Evolutionary conservation across 2,888 invertebrate genomes (phyloP).

Genomic region (Polyommatus iphigenia): DNA sequence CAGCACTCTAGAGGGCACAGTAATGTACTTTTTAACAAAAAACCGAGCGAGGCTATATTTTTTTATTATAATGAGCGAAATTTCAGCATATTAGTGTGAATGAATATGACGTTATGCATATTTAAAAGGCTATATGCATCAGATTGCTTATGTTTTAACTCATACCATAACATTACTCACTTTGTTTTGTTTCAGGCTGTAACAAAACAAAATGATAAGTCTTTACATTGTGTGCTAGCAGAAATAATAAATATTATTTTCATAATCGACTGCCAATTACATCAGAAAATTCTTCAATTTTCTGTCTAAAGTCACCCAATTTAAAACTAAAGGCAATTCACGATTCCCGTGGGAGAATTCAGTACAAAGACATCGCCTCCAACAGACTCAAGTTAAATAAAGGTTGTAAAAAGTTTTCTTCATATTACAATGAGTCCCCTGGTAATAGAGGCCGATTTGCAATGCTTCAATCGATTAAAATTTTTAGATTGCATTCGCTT

Average conservation of each 20-base stretch:
- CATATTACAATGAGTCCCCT: slow-evolving; percentile 2
- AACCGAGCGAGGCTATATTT: not conserved
- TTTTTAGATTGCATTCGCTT: not conserved
- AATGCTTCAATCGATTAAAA: not conserved
- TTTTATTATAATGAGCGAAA: not conserved
- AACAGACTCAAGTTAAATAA: not conserved
- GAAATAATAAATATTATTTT: too few species aligned
- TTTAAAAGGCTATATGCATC: too few species aligned
- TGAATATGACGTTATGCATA: too few species aligned
- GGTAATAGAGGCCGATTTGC: not conserved
- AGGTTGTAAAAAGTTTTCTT: slow-evolving; percentile 15
- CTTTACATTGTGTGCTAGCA: too few species aligned
- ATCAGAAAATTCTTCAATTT: not conserved
- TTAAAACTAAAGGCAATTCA: slow-evolving; percentile 1
- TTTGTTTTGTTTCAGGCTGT: too few species aligned
- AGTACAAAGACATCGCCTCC: not conserved
- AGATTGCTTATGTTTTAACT: too few species aligned
- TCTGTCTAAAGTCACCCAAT: not conserved
- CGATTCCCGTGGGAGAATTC: slow-evolving; percentile 1
- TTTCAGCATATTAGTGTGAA: too few species aligned
- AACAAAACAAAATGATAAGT: too few species aligned
- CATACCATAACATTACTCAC: too few species aligned
- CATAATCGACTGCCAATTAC: too few species aligned
- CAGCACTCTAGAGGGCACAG: not conserved
- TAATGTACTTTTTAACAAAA: not conserved